Evolutionary conservation across 2,797 vertebrate genomes (phyloP), one percentile per base, ranked within the genome.

Genomic region (Picus viridis): DNA sequence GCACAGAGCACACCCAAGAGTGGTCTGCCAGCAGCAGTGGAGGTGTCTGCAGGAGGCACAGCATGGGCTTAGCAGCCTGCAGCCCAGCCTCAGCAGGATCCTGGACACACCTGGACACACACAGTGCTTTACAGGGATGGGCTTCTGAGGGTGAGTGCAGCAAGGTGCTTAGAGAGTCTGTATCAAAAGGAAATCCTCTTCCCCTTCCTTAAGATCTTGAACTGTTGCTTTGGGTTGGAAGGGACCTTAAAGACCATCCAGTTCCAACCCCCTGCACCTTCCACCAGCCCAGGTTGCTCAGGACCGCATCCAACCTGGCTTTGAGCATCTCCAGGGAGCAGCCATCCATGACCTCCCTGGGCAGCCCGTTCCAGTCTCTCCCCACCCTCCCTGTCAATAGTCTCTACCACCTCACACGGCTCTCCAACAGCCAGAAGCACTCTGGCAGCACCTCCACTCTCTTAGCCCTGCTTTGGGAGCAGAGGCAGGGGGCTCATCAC

Each of bases 381-480:
- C 23, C 19, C 22, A 49, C 22, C 10, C 47, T 49, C 47, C 20
- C 49, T 24, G 49, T 24, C 12, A 51, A 51, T 23, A 12, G 24
- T 51, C 24, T 51, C 49, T 51, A 23, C 7, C 24, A 12, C 64
- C 30, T 62, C 15, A 43, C 4, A 0, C 41, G 36, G 1, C 45
- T 76, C 56, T 45, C 24, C 32, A 72, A 2, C 24, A 16, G 10
- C 3, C 0, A 0, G 34, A 51, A 43, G n/a, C 72, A 70, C 5
- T 2, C 13, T 30, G 20, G n/a, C 4, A 6, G 47, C 68, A 53
- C 1, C 0, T 24, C 47, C 34, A 14, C 27, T 23, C n/a, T 43
- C 56, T 23, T 5, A 12, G 49, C 73, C 62, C 56, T 75, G 69
- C 36, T 41, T 15, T 3, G 16, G n/a, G 62, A 75, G n/a, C 39